A percentile compares a stretch with the other conserved stretches of the same genome.
phyloP scores from a whole-genome alignment of 2,797 vertebrate species.

The Peromyscus eremicus region DNA sequence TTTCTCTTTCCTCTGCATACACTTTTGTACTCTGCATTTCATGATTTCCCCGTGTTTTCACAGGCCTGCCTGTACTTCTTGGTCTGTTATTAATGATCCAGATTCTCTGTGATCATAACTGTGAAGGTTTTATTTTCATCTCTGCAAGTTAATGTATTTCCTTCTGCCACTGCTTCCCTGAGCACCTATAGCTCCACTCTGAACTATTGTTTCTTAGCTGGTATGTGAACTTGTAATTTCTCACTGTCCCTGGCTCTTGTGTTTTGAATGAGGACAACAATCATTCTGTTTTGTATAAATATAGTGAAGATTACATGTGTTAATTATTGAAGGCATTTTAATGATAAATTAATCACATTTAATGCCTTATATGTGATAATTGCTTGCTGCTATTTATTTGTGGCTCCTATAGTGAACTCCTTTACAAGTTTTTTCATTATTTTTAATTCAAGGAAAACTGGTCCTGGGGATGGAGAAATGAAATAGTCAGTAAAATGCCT shows the following conservation, averaged over 20 bases:
- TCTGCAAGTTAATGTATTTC: conserved; percentile 14
- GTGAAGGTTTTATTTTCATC: conserved; percentile 30
- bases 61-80: background rate
- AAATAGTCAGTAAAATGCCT: background rate
- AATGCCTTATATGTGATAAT: background rate
- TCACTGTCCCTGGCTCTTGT: background rate
- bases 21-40: background rate
- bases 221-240: conserved; percentile 25
- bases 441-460: conserved; percentile 33
- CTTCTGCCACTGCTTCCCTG: background rate
- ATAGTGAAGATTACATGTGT: conserved; percentile 31
- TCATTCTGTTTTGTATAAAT: background rate
- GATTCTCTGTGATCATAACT: conserved; percentile 13
- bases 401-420: background rate
- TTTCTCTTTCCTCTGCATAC: background rate
- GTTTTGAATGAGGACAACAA: background rate
- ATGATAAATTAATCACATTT: background rate
- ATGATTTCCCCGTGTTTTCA: background rate
- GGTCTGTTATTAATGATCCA: background rate
- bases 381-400: background rate
- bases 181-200: background rate
- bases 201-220: background rate
- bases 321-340: conserved; percentile 56
- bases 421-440: background rate
- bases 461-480: background rate